Base-by-base conservation (phyloP, 2,888 invertebrate genomes). In the Eupithecia vulgata region DNA sequence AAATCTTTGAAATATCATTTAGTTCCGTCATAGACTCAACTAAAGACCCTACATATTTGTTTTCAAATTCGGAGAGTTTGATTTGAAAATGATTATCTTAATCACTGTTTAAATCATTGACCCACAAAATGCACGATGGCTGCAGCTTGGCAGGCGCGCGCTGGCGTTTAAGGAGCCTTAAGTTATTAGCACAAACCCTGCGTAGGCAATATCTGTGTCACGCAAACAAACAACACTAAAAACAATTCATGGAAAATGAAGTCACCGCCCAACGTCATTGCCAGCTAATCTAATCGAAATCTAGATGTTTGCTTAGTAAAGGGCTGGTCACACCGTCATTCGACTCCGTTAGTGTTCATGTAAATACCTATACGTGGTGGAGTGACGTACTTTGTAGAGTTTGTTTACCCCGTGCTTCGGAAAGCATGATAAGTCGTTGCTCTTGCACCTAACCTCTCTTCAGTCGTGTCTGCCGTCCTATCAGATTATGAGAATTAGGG, bases 221-320 rank as follows among this genome's bases (percentile, higher is more conserved):
- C 37, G 64, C 37, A n/a, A 61, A 61, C 61, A 61, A 57, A 57
- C 25, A 57, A 34, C 37, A 35, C 21, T 64, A 5, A 64, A 64
- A 64, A 64, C 64, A 64, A 64, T 64, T 64, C 64, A 64, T 66
- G 66, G 66, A 76, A 79, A 78, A 75, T 79, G 79, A 79, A 75
- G 76, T 79, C 78, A 79, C 37, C 21, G 37, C 21, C 8, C 64
- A 64, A 64, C 64, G 64, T 64, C 64, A 64, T 37, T n/a, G 15
- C 64, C 7, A 37, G n/a, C 25, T 68, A 71, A 77, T 75, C 71
- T 73, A 68, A 75, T 77, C 77, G 70, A 67, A 42, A 57, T 13
- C 52, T 68, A 40, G 37, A 30, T 57, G 64, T 45, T 35, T 73
- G 61, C 57, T 68, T 4, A 62, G 42, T 13, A 45, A n/a, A 68